A percentile compares a stretch with the other conserved stretches of the same genome.
Conservation (phyloP, 2,888 invertebrate genomes). For the Lasius platythorax region DNA sequence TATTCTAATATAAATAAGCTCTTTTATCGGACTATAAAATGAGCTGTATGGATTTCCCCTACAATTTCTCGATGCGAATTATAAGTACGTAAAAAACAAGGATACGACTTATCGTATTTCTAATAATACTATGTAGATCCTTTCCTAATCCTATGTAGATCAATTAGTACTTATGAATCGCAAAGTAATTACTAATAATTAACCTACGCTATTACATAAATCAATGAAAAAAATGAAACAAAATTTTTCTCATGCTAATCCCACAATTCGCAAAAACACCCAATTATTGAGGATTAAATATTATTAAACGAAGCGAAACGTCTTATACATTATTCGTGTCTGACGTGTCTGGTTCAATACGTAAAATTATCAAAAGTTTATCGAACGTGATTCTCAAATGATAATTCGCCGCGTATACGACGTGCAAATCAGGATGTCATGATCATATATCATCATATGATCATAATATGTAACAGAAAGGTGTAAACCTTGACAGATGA, state of each 20-base stretch:
- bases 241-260: background rate
- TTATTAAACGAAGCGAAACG: background rate
- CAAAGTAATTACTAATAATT: background rate
- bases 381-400: background rate
- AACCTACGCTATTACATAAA: background rate
- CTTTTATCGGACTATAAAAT: background rate
- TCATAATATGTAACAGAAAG: background rate
- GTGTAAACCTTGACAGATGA: background rate
- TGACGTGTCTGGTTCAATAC: background rate
- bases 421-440: background rate
- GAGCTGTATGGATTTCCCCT: background rate
- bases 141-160: too few species aligned
- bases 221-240: background rate
- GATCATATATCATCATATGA: background rate
- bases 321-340: slow-evolving; percentile 1
- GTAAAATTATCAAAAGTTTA: slow-evolving; percentile 9
- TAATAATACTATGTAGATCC: background rate
- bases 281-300: background rate
- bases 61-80: background rate
- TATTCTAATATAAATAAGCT: background rate
- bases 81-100: background rate
- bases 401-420: background rate
- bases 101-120: background rate
- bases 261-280: background rate
- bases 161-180: background rate